Evolutionary conservation across 2,797 vertebrate genomes (phyloP), one percentile per base, ranked within the genome.

Genomic region (Apogon talboti): DNA sequence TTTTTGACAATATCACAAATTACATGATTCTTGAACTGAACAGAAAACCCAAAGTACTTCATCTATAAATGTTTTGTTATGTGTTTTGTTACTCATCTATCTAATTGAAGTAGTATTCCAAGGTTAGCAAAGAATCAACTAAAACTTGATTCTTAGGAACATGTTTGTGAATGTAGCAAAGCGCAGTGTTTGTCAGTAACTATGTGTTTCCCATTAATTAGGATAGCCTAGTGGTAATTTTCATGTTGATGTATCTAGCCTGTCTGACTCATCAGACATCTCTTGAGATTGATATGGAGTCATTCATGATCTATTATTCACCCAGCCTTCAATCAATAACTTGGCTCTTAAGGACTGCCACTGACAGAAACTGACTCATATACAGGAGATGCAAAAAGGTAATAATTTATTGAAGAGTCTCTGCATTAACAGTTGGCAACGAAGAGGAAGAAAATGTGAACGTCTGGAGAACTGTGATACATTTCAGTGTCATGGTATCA

Each of bases 291-390:
- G 47, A 55, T 62, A 62, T 21, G 58, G 58, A 81, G 56, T 45
- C 44, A 35, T 68, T 54, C 2, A 6, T 65, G 21, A 85, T 87
- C 64, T 74, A 78, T 82, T 76, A 83, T 79, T 73, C 72, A 76
- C 33, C 24, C 2, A 3, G 7, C 35, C 43, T 66, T 62, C 43
- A 51, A 78, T 87, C 75, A 70, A 76, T 85, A 74, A 49, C 42
- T 55, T 7, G 2, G 63, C 64, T 78, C 16, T 72, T 55, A 59
- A 67, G 60, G 60, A 52, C 58, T 37, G 68, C 21, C 57, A 54
- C 55, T 16, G 65, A 66, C 19, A 50, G 46, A 76, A 65, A 66
- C 62, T 48, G 61, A 81, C 62, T 77, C 72, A 75, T 66, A 67
- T 55, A 46, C 40, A 38, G 30, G 24, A 72, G 48, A 54, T 0